Conservation (phyloP, 1,140 invertebrate genomes). For the Drosophila ficusphila region DNA sequence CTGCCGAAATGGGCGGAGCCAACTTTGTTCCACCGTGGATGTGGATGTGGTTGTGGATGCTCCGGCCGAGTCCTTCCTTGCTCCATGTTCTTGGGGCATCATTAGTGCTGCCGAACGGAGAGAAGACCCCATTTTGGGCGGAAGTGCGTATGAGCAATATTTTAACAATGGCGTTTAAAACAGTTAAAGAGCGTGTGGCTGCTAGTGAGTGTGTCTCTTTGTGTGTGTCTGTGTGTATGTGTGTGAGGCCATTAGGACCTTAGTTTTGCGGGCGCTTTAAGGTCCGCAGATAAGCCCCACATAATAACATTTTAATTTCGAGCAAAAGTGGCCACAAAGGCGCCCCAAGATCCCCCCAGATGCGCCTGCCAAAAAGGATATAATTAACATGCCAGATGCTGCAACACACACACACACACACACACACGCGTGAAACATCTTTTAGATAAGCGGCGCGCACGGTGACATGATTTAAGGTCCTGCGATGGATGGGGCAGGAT, state of each 20-base stretch:
- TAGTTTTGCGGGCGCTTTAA: conserved; percentile 69
- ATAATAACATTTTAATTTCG: conserved; percentile 74
- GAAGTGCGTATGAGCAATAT: conserved; percentile 83
- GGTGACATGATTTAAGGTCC: conserved; percentile 52
- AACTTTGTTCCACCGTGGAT: conserved; percentile 21
- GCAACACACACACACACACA: neutral
- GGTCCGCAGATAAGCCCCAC: conserved; percentile 63
- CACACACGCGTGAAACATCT: conserved; percentile 39
- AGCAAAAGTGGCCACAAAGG: conserved; percentile 64
- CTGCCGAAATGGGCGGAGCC: conserved; percentile 53
- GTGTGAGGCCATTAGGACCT: conserved; percentile 67
- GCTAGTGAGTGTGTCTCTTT: too few species aligned
- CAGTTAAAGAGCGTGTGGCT: conserved; percentile 70
- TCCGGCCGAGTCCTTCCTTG: conserved; percentile 6
- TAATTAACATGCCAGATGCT: conserved; percentile 63
- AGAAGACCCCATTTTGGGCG: conserved; percentile 75
- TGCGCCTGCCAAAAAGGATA: conserved; percentile 58
- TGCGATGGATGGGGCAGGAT: conserved; percentile 28
- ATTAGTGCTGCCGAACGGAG: conserved; percentile 75
- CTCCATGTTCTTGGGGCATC: conserved; percentile 65
- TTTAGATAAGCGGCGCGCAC: conserved; percentile 37
- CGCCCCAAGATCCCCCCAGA: conserved; percentile 40
- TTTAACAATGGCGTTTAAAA: conserved; percentile 83
- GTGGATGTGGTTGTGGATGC: conserved; percentile 19
- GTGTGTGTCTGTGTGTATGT: conserved; percentile 32